These are phyloP conservation scores for Nothoprocta perdicaria DNA, from an alignment of 2,113 vertebrate genomes.

Conservation along the genomic window DNA sequence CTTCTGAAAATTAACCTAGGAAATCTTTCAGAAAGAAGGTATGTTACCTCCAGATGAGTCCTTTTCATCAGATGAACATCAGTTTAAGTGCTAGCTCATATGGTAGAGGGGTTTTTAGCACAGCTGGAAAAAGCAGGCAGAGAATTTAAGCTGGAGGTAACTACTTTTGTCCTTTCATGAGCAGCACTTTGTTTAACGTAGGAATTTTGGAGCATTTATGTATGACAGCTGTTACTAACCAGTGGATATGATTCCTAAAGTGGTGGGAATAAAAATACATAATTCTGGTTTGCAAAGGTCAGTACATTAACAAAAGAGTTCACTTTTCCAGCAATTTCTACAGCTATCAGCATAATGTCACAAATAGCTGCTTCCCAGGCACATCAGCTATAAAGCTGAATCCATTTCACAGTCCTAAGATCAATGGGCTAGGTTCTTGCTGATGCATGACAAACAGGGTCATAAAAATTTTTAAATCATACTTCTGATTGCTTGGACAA, in stretches of 20 bases:
- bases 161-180: neutral
- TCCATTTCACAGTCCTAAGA: neutral
- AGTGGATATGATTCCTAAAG: neutral
- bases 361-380: neutral
- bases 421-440: neutral
- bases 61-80: neutral
- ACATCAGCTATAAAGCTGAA: neutral
- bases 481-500: neutral
- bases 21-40: neutral
- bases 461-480: neutral
- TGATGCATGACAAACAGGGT: neutral
- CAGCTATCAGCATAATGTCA: neutral
- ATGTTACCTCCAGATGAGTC: neutral
- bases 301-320: neutral
- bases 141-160: neutral
- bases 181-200: neutral
- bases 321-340: neutral
- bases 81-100: neutral
- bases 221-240: neutral
- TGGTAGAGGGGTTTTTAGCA: neutral
- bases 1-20: slow-evolving; percentile 30
- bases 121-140: slow-evolving; percentile 12
- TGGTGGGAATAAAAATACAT: neutral
- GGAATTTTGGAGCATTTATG: neutral
- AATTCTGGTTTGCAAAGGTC: neutral